Base-by-base conservation (phyloP, 2,888 invertebrate genomes). In the Chaetogeoica ovagalla region DNA sequence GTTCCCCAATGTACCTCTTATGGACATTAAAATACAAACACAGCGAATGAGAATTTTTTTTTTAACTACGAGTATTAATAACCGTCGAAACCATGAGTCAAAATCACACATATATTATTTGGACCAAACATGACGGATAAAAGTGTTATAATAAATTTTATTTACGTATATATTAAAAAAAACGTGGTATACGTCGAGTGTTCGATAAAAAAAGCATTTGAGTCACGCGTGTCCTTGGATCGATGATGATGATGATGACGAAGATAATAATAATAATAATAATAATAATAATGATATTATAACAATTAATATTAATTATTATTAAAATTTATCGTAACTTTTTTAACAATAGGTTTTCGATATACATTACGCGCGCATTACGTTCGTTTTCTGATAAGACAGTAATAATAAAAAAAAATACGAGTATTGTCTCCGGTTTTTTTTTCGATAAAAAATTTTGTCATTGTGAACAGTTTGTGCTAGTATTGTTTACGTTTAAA, bases 331-430 rank as follows among this genome's bases (percentile, higher is more conserved):
- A 30, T 30, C 30, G 30, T 73, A 52, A 63, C 63, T 55, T 19
- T 63, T 63, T 66, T 19, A 75, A 75, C 74, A 75, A 66, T 66
- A 57, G 74, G 21, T 57, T 75, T 75, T 75, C 57, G 74, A 75
- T 66, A 39, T 57, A 57, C 65, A 39, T 4, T 30, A 30, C 73
- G 6, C 15, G 43, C 74, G 23, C 63, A 39, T 55, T 30, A 43
- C 11, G 55, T 73, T 73, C n/a, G 37, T 74, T 75, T 21, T 19
- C 6, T 39, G 74, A 57, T 74, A 74, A 73, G 73, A 63, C 63
- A 73, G 4, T 30, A 30, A 30, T 2, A 30, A 30, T 2, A 2
- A 30, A 30, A 73, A 63, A 52, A 73, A 13, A 62, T 30, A 48
- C 23, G 60, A 43, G 43, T 48, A 62, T 72, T 72, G 72, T 72